phyloP scores from a whole-genome alignment of 2,113 vertebrate species.

The Actenoides lindsayi region DNA sequence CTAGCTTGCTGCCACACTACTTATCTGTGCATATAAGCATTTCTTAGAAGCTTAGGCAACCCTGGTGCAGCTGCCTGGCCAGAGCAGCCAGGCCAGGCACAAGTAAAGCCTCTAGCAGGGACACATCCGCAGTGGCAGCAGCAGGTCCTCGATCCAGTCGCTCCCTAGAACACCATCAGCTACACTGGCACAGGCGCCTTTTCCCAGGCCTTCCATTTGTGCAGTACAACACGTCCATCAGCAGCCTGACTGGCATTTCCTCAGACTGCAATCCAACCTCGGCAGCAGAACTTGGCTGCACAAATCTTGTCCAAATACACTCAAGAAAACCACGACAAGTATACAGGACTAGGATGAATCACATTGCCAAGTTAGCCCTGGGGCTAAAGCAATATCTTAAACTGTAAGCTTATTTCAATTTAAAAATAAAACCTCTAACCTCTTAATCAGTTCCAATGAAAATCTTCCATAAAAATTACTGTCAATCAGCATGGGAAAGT shows the following conservation, averaged over 20 bases:
- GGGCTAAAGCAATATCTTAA: neutral
- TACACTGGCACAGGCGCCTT: rapidly evolving
- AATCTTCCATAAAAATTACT: neutral
- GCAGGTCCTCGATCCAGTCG: neutral
- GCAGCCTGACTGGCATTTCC: rapidly evolving
- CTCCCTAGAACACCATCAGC: neutral
- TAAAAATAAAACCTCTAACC: neutral
- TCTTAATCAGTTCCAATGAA: neutral
- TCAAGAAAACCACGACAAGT: neutral
- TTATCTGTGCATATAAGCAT: no score
- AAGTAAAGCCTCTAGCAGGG: neutral
- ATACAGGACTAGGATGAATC: neutral
- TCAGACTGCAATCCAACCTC: neutral
- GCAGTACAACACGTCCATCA: neutral
- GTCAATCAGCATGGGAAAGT: neutral
- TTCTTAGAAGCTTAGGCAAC: neutral
- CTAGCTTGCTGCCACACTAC: neutral
- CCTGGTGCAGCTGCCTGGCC: neutral
- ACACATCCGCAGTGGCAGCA: rapidly evolving
- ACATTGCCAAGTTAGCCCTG: neutral
- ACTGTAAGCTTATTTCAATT: neutral
- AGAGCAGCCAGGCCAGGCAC: neutral
- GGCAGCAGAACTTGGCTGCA: neutral
- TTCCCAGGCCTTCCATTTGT: neutral
- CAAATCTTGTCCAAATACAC: neutral